These are phyloP conservation scores for Agelaius phoeniceus DNA, from an alignment of 2,113 vertebrate genomes.

Conservation along the genomic window DNA sequence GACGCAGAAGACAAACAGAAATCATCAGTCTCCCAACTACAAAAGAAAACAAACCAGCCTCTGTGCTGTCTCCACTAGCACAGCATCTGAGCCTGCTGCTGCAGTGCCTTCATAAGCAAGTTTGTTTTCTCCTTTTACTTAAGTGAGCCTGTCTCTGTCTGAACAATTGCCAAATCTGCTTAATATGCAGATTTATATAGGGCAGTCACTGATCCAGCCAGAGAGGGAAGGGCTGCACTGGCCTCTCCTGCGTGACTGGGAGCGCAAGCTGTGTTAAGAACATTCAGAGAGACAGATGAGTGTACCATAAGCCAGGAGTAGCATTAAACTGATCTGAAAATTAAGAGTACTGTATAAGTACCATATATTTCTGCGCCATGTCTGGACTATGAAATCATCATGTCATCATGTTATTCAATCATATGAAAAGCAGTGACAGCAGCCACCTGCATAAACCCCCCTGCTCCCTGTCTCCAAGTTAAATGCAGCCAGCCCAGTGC, in stretches of 20 bases:
- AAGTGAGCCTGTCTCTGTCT: neutral
- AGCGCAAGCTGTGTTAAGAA: neutral
- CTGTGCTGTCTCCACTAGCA: neutral
- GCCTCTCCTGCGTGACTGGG: neutral
- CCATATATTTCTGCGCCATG: neutral
- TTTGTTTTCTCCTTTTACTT: conserved; percentile 29
- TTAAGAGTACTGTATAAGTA: neutral
- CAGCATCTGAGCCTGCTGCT: neutral
- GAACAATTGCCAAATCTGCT: conserved; percentile 50
- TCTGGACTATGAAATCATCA: neutral
- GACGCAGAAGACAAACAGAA: neutral
- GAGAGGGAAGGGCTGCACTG: neutral
- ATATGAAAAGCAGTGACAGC: neutral
- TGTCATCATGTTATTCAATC: neutral
- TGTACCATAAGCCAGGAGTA: neutral
- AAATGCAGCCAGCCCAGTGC: neutral
- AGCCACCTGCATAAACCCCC: neutral
- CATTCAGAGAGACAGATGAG: neutral
- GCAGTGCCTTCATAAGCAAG: conserved; percentile 14
- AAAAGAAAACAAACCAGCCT: neutral
- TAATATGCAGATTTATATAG: conserved; percentile 57
- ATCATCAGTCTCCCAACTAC: neutral
- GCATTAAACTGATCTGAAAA: conserved; percentile 30
- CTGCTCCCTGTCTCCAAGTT: neutral
- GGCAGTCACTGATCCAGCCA: conserved; percentile 14